A percentile compares a stretch with the other conserved stretches of the same genome.
phyloP scores from a whole-genome alignment of 2,113 vertebrate genomes.

The Aegypius monachus region DNA sequence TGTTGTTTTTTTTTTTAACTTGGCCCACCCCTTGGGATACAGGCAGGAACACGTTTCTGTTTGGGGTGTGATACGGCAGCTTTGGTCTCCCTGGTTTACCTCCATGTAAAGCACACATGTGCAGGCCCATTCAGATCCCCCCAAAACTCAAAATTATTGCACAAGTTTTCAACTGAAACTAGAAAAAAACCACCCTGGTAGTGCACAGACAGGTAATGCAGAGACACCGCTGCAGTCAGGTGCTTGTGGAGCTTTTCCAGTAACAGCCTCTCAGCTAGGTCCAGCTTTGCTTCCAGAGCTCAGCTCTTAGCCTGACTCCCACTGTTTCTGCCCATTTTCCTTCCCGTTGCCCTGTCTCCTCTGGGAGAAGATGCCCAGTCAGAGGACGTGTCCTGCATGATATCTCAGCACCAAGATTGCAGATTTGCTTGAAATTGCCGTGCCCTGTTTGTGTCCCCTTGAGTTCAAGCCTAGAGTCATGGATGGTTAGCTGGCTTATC shows the following conservation, averaged over 20 bases:
- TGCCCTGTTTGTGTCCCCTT: not conserved
- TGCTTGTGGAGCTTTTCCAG: not conserved
- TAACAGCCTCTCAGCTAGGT: not conserved
- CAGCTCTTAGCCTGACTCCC: not conserved
- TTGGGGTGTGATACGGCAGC: rapidly evolving
- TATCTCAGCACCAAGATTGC: not conserved
- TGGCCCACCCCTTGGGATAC: not conserved
- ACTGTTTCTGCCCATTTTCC: not conserved
- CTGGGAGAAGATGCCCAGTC: not conserved
- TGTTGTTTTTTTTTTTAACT: not conserved
- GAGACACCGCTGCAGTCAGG: rapidly evolving
- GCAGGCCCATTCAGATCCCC: not conserved
- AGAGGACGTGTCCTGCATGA: rapidly evolving
- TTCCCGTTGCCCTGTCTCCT: not conserved
- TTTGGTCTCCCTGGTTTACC: not conserved
- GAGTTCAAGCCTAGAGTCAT: not conserved
- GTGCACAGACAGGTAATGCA: not conserved
- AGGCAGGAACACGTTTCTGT: not conserved
- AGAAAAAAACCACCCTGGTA: not conserved
- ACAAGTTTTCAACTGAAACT: not conserved
- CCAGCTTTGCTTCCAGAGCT: not conserved
- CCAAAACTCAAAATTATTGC: not conserved
- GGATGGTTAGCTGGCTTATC: not conserved
- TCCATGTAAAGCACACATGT: not conserved
- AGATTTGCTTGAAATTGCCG: not conserved